Evolutionary conservation across 2,113 vertebrate genomes (phyloP).

Genomic region (Orcinus orca): DNA sequence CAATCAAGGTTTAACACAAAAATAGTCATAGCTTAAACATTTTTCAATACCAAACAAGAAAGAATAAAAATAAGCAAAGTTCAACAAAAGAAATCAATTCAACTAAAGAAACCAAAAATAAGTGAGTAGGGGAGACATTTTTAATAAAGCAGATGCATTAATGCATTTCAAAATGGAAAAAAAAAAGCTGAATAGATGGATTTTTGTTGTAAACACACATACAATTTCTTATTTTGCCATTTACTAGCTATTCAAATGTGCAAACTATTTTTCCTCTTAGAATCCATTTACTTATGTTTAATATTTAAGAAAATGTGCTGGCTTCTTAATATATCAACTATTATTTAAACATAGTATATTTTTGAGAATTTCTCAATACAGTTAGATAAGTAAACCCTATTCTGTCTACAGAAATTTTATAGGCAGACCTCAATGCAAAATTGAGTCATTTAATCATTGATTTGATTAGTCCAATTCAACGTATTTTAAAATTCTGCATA

Average conservation of each 20-base stretch:
- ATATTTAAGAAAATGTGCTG: neutral
- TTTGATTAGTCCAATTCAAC: neutral
- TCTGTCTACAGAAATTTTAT: neutral
- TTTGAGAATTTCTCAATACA: neutral
- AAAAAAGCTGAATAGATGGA: neutral
- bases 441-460: neutral
- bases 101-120: neutral
- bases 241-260: neutral
- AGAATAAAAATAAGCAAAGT: neutral
- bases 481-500: constrained; percentile 12
- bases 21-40: neutral
- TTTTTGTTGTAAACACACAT: neutral
- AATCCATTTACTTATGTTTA: neutral
- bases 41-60: neutral
- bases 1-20: neutral
- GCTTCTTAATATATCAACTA: neutral
- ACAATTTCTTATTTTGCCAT: neutral
- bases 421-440: neutral
- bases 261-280: neutral
- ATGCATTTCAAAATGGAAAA: neutral
- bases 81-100: neutral
- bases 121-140: neutral
- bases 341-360: neutral
- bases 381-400: neutral
- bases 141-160: neutral